Evolutionary conservation across 2,888 invertebrate genomes (phyloP).

Genomic region (Aelia acuminata): DNA sequence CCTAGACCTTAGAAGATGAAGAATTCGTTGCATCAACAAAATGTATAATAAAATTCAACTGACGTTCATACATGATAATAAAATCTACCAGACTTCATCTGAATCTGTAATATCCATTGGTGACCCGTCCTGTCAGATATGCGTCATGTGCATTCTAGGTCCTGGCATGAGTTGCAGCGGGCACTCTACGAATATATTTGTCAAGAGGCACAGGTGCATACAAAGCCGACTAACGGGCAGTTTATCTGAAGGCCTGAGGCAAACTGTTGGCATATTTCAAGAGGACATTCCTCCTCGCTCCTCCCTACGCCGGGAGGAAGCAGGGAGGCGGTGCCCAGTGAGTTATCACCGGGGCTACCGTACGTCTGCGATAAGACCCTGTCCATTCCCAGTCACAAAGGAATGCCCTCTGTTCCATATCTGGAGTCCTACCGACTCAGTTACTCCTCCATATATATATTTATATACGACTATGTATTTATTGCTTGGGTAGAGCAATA

Average conservation of each 20-base stretch:
- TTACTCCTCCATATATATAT: neutral
- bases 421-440: neutral
- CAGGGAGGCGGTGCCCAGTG: conserved; percentile 4
- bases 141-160: neutral
- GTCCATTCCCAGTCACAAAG: conserved; percentile 10
- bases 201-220: conserved; percentile 11
- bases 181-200: neutral
- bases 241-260: neutral
- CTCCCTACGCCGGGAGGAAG: neutral
- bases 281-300: conserved; percentile 24
- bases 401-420: conserved; percentile 7
- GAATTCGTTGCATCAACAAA: too few species aligned
- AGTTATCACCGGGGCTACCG: conserved; percentile 13
- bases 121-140: neutral
- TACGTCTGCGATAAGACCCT: conserved; percentile 2
- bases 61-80: neutral
- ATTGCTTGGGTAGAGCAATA: neutral
- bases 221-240: neutral
- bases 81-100: neutral
- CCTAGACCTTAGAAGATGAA: too few species aligned
- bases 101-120: neutral
- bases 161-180: neutral
- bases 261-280: neutral
- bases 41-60: neutral
- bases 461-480: neutral